Base-by-base conservation (phyloP, 2,797 vertebrate species). In the Microctenopoma stevenorrisi region DNA sequence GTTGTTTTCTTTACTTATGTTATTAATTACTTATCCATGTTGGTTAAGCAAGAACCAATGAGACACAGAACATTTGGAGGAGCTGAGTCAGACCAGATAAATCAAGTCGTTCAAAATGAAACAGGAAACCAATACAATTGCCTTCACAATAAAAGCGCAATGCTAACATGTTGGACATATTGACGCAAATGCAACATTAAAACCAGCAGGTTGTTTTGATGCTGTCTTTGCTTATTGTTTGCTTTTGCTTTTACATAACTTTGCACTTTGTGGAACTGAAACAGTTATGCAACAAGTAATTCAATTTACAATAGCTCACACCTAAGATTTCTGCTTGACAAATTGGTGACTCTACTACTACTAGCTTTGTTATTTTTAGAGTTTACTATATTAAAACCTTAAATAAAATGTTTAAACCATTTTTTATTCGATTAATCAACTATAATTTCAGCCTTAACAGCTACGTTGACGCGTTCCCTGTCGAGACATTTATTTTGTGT, bases 71-170 rank as follows among this genome's bases (percentile, higher is more conserved):
- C 16, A 5, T 46, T 11, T 28, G 12, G 26, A 14, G 30, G 10
- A 28, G 8, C 0, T 40, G 28, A 44, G 49, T 42, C 5, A 15
- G 4, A 10, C 4, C 8, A 2, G n/a, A 3, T 47, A 47, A 18
- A 16, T 18, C n/a, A 47, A 18, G n/a, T 18, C 8, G 9, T 2
- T 4, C 4, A 4, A 18, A 14, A 35, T 22, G 8, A 46, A 38
- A 18, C 5, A 56, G 22, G 22, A 22, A 72, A 38, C 42, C 2
- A 16, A 55, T 14, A 12, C 2, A 14, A 7, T 15, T 62, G 0
- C 25, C 33, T 79, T 79, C 70, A 79, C 37, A 79, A 61, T 83
- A 81, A 83, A 60, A 65, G 50, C 28, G n/a, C 0, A 7, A 14
- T 42, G 1, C 7, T 47, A 30, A 30, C 3, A 37, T 38, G 9